Percentiles rank a stretch among this genome's conserved stretches.
These are phyloP conservation scores for Bos javanicus DNA, from an alignment of 2,113 vertebrate species.

Conservation along the genomic window DNA sequence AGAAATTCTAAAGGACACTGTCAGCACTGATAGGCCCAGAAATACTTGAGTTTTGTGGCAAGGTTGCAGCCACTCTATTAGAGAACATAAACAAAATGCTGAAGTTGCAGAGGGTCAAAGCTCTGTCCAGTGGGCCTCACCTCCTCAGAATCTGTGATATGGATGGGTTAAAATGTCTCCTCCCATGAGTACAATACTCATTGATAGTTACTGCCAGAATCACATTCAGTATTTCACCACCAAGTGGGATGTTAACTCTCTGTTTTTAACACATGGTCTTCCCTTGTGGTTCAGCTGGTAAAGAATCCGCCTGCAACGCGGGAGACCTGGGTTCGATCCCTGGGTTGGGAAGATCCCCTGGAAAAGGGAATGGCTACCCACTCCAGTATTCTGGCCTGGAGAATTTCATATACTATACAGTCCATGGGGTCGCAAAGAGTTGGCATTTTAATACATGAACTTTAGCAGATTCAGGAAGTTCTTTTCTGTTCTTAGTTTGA, in stretches of 20 bases:
- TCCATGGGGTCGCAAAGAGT: background rate
- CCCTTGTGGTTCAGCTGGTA: background rate
- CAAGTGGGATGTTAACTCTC: background rate
- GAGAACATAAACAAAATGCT: slow-evolving; percentile 60
- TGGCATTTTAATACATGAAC: background rate
- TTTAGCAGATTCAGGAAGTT: background rate
- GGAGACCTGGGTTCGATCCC: background rate
- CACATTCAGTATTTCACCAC: background rate
- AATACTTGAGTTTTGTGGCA: slow-evolving; percentile 72
- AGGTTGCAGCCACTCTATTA: slow-evolving; percentile 62
- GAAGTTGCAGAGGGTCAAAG: slow-evolving; percentile 27
- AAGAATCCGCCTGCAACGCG: fast-evolving
- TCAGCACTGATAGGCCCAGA: slow-evolving; percentile 75
- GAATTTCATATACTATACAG: background rate
- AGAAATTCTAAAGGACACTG: slow-evolving; percentile 79
- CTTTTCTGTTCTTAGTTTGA: background rate
- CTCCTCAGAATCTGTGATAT: background rate
- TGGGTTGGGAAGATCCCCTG: background rate
- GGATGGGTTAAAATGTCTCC: background rate
- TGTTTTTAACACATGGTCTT: slow-evolving; percentile 10
- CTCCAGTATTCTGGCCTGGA: background rate
- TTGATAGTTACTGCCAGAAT: background rate
- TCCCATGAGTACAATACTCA: background rate
- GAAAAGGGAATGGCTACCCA: background rate
- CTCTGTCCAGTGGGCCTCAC: slow-evolving; percentile 3